Evolutionary conservation across 2,797 vertebrate species (phyloP).

Genomic region (Arctocebus calabarensis): DNA sequence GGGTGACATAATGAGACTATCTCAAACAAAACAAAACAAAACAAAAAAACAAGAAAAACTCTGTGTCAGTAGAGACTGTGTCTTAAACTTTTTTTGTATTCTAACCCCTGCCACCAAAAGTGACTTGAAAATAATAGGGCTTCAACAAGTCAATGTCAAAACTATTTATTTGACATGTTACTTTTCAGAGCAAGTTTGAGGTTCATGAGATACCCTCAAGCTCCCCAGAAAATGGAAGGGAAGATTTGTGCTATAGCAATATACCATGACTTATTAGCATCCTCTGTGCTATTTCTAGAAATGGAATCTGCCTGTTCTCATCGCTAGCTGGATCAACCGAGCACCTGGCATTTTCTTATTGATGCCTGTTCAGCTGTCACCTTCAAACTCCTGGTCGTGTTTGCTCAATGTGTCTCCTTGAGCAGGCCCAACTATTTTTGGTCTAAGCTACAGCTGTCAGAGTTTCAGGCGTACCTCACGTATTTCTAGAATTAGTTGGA

Average conservation of each 20-base stretch:
- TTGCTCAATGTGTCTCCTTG: constrained; percentile 60
- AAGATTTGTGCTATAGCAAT: constrained; percentile 22
- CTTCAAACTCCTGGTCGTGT: constrained; percentile 69
- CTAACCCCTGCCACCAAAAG: neutral
- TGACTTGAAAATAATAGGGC: constrained; percentile 33
- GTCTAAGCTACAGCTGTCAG: constrained; percentile 76
- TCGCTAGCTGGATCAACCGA: constrained; percentile 69
- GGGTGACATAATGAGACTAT: no score
- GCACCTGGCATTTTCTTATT: constrained; percentile 77
- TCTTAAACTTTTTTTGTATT: constrained; percentile 44
- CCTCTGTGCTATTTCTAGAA: constrained; percentile 76
- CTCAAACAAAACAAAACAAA: no score
- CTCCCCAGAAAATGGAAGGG: constrained; percentile 46
- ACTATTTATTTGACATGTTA: constrained; percentile 36
- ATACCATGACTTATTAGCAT: constrained; percentile 67
- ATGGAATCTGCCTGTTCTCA: constrained; percentile 67
- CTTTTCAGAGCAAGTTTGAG: constrained; percentile 54
- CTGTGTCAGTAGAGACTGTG: neutral
- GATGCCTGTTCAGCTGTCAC: constrained; percentile 79
- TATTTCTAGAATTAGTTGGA: constrained; percentile 78
- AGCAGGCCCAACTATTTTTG: constrained; percentile 74
- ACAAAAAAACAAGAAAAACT: neutral
- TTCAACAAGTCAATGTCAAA: neutral
- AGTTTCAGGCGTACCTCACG: constrained; percentile 74
- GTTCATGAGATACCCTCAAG: neutral